Percentiles rank a stretch among this genome's conserved stretches.
phyloP scores from a whole-genome alignment of 2,888 invertebrate species.

The Caenorhabditis zanzibari region DNA sequence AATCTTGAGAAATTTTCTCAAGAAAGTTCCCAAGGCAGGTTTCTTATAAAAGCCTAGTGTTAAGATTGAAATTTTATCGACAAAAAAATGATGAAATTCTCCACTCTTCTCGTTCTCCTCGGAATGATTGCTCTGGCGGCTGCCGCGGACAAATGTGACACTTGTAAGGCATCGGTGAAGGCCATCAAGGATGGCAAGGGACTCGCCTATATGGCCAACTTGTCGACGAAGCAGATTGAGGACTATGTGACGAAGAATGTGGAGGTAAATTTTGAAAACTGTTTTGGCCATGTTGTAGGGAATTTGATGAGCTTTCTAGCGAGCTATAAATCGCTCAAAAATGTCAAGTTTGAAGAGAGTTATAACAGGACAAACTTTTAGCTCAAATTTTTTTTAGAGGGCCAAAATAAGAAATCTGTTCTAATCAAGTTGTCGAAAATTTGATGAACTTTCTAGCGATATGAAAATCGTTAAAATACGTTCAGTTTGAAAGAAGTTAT shows the following conservation, averaged over 20 bases:
- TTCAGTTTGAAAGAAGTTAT: too few species aligned
- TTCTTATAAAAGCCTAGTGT: not conserved
- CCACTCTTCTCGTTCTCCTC: conserved; percentile 1
- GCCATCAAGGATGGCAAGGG: conserved; percentile 47
- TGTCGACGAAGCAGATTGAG: conserved; percentile 36
- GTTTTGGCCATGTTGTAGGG: too few species aligned
- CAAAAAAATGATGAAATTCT: conserved; percentile 27
- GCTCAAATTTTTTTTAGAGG: too few species aligned
- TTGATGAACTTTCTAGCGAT: too few species aligned
- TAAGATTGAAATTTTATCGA: not conserved
- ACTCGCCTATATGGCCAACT: conserved; percentile 41
- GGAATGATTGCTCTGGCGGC: not conserved
- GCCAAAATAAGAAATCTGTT: too few species aligned
- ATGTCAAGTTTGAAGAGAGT: too few species aligned
- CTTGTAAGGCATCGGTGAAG: conserved; percentile 39
- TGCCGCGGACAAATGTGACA: conserved; percentile 19
- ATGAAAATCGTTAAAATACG: too few species aligned
- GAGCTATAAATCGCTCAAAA: too few species aligned
- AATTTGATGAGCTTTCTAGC: too few species aligned
- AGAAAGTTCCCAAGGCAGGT: not conserved
- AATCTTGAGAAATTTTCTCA: not conserved
- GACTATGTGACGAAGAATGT: conserved; percentile 35
- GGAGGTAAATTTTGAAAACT: conserved; percentile 31
- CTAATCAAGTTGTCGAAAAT: too few species aligned
- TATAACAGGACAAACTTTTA: too few species aligned